Evolutionary conservation across 1,140 invertebrate species (phyloP), one percentile per base, ranked within the genome.

Genomic region (Hirudo medicinalis): DNA sequence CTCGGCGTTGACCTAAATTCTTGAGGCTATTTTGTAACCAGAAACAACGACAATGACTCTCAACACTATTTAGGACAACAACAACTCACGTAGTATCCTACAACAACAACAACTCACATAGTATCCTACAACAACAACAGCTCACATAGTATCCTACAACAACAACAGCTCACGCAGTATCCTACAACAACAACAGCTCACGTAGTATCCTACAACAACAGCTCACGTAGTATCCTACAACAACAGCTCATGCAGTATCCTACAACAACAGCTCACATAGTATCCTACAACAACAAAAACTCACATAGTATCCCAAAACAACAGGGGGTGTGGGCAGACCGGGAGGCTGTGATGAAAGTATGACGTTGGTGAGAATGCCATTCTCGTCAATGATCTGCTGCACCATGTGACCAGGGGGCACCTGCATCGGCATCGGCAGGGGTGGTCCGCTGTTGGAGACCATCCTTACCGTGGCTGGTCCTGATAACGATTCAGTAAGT

Each of bases 321-420:
- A 81, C 77, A 32, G 78, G 78, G 6, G 72, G 77, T 27, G 74
- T 70, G 4, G 76, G 72, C 72, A 79, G 79, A 40, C 76, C 76
- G 71, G 87, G 87, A 36, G 80, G 82, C 79, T 89, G 87, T 69
- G 88, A 87, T 17, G 88, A 89, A 71, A 92, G 84, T 76, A 93
- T 88, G 76, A 92, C 90, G 81, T 92, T 91, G 54, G 89, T 86
- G 75, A 94, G 84, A 71, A 89, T 80, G 70, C 90, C 89, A 80
- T 86, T 89, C 81, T 93, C 91, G 82, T 93, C 91, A 74, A 93
- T 87, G 76, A 93, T 90, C 79, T 91, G 91, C 80, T 91, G 90
- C 75, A 93, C 87, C 81, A 93, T 86, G 84, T 89, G 91, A 78
- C 91, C 91, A 54, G 89, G 89, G 40, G 91, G 91, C 74, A 92